Evolutionary conservation across 2,888 invertebrate species (phyloP).

Genomic region (Dermolepida albohirtum): DNA sequence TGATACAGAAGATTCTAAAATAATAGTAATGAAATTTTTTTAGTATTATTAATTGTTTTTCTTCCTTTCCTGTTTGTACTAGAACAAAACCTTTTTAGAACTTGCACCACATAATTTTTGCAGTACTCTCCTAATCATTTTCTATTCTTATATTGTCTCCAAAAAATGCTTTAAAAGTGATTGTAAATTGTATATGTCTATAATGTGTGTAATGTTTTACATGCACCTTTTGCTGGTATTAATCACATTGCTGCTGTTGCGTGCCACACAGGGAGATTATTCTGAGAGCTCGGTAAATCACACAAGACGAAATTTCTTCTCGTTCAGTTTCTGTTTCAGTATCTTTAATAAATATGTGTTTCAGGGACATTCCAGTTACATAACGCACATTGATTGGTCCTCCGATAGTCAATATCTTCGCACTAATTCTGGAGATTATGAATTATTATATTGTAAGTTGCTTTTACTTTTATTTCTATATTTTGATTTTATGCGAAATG

Average conservation of each 20-base stretch:
- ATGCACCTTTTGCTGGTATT: slow-evolving; percentile 33
- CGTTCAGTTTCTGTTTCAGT: slow-evolving; percentile 44
- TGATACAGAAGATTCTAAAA: too few relatives aligned
- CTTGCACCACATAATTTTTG: too few relatives aligned
- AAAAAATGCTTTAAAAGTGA: neutral
- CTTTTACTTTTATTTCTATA: slow-evolving; percentile 6
- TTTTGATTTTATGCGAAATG: too few relatives aligned
- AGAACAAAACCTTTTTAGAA: too few relatives aligned
- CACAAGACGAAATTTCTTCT: slow-evolving; percentile 42
- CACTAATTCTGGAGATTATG: slow-evolving; percentile 92
- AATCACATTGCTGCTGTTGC: slow-evolving; percentile 33
- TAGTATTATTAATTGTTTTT: too few relatives aligned
- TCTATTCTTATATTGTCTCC: neutral
- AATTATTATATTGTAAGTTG: slow-evolving; percentile 88
- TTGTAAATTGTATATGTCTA: slow-evolving; percentile 10
- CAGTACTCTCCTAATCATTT: too few relatives aligned
- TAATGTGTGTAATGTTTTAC: slow-evolving; percentile 34
- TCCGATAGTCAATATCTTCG: slow-evolving; percentile 82
- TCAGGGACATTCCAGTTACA: slow-evolving; percentile 91
- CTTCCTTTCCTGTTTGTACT: too few relatives aligned
- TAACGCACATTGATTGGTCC: slow-evolving; percentile 93
- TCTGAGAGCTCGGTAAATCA: slow-evolving; percentile 71
- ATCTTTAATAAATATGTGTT: slow-evolving; percentile 44
- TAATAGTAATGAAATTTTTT: too few relatives aligned
- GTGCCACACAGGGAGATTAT: slow-evolving; percentile 27